phyloP scores from a whole-genome alignment of 2,888 invertebrate species.

The Acanthosepion pharaonis region DNA sequence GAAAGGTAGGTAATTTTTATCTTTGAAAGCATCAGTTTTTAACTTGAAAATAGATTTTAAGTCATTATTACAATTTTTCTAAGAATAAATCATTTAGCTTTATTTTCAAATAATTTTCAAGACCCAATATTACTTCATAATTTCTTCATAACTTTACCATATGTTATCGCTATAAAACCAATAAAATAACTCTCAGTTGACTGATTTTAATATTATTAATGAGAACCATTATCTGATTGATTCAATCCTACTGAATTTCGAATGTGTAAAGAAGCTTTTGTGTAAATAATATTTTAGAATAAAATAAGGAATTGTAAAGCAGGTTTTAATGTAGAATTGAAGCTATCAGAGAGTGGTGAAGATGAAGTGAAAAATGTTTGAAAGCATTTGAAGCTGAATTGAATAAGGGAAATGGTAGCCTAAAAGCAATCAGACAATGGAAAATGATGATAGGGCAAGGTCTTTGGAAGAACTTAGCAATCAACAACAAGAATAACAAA shows the following conservation, averaged over 20 bases:
- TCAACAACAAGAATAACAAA: not conserved
- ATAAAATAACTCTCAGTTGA: not conserved
- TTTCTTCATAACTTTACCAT: not conserved
- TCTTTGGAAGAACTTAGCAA: not conserved
- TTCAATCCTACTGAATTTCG: not conserved
- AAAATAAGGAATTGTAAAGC: not conserved
- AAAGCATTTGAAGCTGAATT: not conserved
- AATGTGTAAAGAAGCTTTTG: not conserved
- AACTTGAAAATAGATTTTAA: no score
- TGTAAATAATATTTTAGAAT: not conserved
- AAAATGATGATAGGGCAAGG: not conserved
- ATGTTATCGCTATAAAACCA: no score
- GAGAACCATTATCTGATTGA: not conserved
- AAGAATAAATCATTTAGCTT: not conserved
- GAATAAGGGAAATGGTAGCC: not conserved
- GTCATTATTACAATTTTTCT: no score
- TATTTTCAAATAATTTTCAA: not conserved
- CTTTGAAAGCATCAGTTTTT: no score
- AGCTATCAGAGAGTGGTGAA: not conserved
- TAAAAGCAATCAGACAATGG: not conserved
- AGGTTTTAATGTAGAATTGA: no score
- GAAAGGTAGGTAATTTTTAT: no score
- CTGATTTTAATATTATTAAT: not conserved
- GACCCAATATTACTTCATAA: not conserved
- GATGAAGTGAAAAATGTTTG: not conserved